phyloP scores from a whole-genome alignment of 37 sponge, comb jelly and placozoan species.

The Diacarnus erythraeanus region DNA sequence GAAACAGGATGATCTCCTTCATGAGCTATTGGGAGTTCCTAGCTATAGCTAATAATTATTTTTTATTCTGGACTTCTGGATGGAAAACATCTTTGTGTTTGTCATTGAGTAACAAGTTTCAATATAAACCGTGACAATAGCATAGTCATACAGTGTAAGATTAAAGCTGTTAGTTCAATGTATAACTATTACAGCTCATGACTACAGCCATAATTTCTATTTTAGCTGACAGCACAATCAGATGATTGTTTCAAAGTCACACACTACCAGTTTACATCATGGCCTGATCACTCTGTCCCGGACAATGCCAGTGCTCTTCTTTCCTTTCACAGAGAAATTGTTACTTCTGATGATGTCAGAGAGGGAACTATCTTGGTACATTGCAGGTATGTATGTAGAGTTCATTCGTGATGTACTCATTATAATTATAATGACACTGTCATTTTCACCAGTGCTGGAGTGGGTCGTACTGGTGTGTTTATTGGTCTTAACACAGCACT shows the following conservation, averaged over 20 bases:
- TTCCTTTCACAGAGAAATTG: conserved; percentile 1
- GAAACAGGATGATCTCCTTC: not conserved
- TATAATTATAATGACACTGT: not conserved
- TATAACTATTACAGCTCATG: too few relatives aligned
- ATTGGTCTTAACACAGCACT: conserved; percentile 24
- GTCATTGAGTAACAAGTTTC: too few relatives aligned
- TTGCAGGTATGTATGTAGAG: conserved; percentile 68
- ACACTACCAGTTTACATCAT: conserved; percentile 56
- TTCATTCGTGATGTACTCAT: not conserved
- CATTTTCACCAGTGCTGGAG: conserved; percentile 38
- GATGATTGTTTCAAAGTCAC: too few relatives aligned
- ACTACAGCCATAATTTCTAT: too few relatives aligned
- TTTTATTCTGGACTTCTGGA: too few relatives aligned
- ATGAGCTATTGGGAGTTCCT: too few relatives aligned
- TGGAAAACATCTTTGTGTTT: too few relatives aligned
- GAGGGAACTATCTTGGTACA: conserved; percentile 46
- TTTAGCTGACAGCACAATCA: too few relatives aligned
- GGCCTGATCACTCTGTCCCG: conserved; percentile 69
- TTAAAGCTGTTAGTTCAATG: too few relatives aligned
- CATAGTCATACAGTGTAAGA: too few relatives aligned
- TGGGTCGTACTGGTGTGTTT: conserved; percentile 56
- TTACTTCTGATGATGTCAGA: not conserved
- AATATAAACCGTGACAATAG: too few relatives aligned
- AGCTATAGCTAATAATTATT: too few relatives aligned
- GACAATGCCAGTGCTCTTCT: conserved; percentile 30